Conservation (phyloP, 2,888 invertebrate species). For the Neoascia interrupta region DNA sequence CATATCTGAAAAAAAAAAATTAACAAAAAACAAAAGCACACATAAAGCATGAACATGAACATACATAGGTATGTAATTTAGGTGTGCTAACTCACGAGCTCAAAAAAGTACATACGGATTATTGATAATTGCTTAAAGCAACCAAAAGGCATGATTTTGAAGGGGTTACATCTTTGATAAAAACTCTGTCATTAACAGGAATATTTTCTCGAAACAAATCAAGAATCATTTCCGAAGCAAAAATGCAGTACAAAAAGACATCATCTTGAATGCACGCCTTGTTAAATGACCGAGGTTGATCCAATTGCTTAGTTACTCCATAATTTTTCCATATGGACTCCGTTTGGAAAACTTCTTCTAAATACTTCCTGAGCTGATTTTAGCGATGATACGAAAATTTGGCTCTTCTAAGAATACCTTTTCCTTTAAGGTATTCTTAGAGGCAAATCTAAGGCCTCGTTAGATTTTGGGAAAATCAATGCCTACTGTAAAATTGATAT, state of each 20-base stretch:
- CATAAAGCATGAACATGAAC: no score
- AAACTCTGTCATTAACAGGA: background rate
- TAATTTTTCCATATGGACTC: constrained; percentile 2
- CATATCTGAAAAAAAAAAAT: no score
- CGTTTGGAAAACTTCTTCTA: constrained; percentile 2
- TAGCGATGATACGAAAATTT: constrained; percentile 2
- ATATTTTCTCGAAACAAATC: constrained; percentile 1
- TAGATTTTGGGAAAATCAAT: constrained; percentile 6
- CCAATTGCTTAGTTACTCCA: background rate
- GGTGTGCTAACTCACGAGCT: background rate
- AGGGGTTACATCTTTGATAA: background rate
- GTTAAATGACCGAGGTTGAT: no score
- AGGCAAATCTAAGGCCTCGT: background rate
- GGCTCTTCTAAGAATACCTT: no score
- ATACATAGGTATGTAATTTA: no score
- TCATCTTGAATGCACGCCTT: background rate
- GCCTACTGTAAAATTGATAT: no score
- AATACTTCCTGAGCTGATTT: no score
- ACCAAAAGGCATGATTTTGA: background rate
- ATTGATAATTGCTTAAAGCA: background rate
- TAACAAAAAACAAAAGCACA: no score
- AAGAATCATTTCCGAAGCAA: constrained; percentile 3
- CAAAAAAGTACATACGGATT: background rate
- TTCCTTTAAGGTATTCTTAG: no score
- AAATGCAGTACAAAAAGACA: constrained; percentile 1